Conservation (phyloP, 2,888 invertebrate genomes). For the Oeneis ivallda region DNA sequence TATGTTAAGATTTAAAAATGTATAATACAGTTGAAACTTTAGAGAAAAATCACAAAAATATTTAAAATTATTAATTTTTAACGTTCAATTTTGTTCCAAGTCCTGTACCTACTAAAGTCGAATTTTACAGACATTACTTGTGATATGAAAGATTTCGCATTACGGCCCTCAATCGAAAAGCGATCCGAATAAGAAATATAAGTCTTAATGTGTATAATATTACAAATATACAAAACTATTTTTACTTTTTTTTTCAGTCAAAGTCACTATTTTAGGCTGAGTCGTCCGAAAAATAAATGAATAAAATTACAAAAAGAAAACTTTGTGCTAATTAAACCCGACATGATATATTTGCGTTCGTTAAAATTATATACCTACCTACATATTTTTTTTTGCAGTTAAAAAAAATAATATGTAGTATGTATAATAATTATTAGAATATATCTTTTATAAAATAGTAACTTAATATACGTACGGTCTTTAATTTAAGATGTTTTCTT, state of each 20-base stretch:
- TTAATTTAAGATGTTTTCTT: no score
- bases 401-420: neutral
- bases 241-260: constrained; percentile 58
- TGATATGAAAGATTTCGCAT: constrained; percentile 27
- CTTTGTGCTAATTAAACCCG: constrained; percentile 37
- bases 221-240: constrained; percentile 69
- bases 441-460: no score
- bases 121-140: constrained; percentile 32
- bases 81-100: no score
- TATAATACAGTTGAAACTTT: no score
- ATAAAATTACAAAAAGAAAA: constrained; percentile 38
- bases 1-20: no score
- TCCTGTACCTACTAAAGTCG: neutral
- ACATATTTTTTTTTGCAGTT: neutral
- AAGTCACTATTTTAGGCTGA: constrained; percentile 54
- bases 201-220: constrained; percentile 42
- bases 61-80: no score
- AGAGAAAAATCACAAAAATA: no score
- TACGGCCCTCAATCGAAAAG: constrained; percentile 50
- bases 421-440: no score
- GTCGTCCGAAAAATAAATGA: constrained; percentile 38
- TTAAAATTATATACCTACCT: no score
- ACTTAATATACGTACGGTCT: no score
- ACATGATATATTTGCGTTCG: constrained; percentile 34
- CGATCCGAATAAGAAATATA: constrained; percentile 11